These are phyloP conservation scores for Coelinius sp. DNA, from an alignment of 2,888 invertebrate genomes.

Conservation along the genomic window DNA sequence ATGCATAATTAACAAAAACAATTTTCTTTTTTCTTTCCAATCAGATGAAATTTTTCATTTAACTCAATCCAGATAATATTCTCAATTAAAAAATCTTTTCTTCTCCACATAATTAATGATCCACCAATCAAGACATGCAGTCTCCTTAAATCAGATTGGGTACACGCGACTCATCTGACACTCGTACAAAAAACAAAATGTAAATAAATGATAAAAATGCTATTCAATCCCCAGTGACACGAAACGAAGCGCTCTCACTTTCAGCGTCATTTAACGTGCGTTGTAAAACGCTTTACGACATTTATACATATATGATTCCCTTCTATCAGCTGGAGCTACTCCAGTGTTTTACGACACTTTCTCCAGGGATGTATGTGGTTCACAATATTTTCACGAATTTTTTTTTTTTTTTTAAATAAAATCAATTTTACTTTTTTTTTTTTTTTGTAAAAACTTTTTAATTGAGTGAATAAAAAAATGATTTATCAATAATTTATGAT, in stretches of 20 bases:
- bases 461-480: background rate
- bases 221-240: conserved; percentile 10
- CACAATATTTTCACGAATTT: background rate
- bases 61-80: no score
- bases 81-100: no score
- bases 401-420: no score
- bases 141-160: conserved; percentile 21
- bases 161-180: conserved; percentile 29
- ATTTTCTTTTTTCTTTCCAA: no score
- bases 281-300: conserved; percentile 58
- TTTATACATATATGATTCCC: conserved; percentile 28
- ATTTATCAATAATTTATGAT: conserved; percentile 7
- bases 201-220: conserved; percentile 27
- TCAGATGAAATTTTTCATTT: no score
- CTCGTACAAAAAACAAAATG: background rate
- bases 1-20: no score
- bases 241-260: conserved; percentile 47
- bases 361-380: background rate
- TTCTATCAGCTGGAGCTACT: conserved; percentile 3
- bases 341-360: conserved; percentile 4
- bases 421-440: no score
- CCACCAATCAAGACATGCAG: conserved; percentile 18
- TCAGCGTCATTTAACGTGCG: conserved; percentile 53
- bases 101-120: conserved; percentile 32
- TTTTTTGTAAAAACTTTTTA: background rate